Evolutionary conservation across 2,113 vertebrate species (phyloP).

Genomic region (Beaufortia kweichowensis): DNA sequence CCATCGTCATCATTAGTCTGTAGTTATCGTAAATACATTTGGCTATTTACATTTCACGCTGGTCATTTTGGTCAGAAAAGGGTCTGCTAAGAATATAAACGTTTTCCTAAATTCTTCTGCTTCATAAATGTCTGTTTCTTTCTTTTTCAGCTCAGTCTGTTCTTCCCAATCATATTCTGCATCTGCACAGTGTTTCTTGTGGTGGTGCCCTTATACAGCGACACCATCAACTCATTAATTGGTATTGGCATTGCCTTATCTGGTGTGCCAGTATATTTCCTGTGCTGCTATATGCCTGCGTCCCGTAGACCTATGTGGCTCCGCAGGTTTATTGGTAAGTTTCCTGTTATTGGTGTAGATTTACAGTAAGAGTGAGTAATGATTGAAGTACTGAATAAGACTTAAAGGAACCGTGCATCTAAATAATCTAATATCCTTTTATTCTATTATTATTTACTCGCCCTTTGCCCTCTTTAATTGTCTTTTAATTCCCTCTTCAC

Average conservation of each 20-base stretch:
- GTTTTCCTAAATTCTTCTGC: too few relatives aligned
- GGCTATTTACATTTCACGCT: too few relatives aligned
- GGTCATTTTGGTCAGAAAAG: too few relatives aligned
- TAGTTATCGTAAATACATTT: too few relatives aligned
- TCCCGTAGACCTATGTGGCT: slow-evolving; percentile 75
- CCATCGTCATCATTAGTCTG: too few relatives aligned
- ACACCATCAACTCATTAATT: slow-evolving; percentile 86
- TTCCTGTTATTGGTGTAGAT: neutral
- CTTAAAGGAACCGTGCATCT: neutral
- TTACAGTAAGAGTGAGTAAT: neutral
- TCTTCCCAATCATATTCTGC: slow-evolving; percentile 88
- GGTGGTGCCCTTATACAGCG: slow-evolving; percentile 87
- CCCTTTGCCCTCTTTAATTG: neutral
- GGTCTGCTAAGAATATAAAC: too few relatives aligned
- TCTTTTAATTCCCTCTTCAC: neutral
- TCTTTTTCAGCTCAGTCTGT: slow-evolving; percentile 77
- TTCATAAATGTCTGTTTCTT: neutral
- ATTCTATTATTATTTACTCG: too few relatives aligned
- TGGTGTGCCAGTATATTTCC: slow-evolving; percentile 85
- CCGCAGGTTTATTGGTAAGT: slow-evolving; percentile 75
- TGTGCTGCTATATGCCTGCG: slow-evolving; percentile 79
- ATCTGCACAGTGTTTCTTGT: slow-evolving; percentile 88
- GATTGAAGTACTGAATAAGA: neutral
- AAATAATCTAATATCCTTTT: too few relatives aligned
- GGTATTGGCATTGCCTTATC: slow-evolving; percentile 87